Conservation (phyloP, 2,888 invertebrate species). For the Lordiphosa andalusiaca region DNA sequence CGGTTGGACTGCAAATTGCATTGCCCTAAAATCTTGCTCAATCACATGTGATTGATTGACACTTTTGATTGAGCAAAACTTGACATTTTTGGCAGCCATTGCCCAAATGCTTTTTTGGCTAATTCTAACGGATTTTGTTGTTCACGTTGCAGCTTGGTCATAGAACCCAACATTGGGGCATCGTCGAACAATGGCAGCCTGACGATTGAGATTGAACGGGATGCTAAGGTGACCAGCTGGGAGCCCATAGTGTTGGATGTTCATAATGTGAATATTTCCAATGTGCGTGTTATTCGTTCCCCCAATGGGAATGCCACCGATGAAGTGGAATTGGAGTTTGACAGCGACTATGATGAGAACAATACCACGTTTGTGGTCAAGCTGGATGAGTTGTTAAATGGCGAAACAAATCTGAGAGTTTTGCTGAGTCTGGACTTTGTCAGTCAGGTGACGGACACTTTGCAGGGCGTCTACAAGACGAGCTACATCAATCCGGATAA, state of each 20-base stretch:
- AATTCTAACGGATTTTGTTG: conserved; percentile 17
- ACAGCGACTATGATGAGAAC: conserved; percentile 76
- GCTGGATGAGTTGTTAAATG: conserved; percentile 56
- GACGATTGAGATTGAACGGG: conserved; percentile 74
- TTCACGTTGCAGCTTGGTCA: conserved; percentile 70
- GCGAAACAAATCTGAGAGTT: conserved; percentile 74
- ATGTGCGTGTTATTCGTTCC: conserved; percentile 72
- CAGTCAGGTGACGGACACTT: conserved; percentile 82
- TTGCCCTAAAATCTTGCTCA: conserved; percentile 34
- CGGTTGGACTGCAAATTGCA: conserved; percentile 20
- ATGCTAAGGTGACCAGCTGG: conserved; percentile 65
- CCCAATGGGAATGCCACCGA: conserved; percentile 43
- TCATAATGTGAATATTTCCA: conserved; percentile 77
- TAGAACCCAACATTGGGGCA: conserved; percentile 77
- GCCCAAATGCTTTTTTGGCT: conserved; percentile 24
- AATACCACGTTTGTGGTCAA: conserved; percentile 77
- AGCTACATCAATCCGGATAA: conserved; percentile 80
- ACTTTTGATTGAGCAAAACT: conserved; percentile 52
- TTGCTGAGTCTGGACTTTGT: conserved; percentile 81
- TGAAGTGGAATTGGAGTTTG: conserved; percentile 75
- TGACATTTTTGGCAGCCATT: conserved; percentile 63
- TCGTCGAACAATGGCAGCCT: conserved; percentile 78
- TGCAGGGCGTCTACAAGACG: conserved; percentile 82
- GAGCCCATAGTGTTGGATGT: conserved; percentile 80
- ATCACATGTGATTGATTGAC: conserved; percentile 56